Evolutionary conservation across 2,888 invertebrate species (phyloP), one percentile per base, ranked within the genome.

Genomic region (Parthenolecanium corni): DNA sequence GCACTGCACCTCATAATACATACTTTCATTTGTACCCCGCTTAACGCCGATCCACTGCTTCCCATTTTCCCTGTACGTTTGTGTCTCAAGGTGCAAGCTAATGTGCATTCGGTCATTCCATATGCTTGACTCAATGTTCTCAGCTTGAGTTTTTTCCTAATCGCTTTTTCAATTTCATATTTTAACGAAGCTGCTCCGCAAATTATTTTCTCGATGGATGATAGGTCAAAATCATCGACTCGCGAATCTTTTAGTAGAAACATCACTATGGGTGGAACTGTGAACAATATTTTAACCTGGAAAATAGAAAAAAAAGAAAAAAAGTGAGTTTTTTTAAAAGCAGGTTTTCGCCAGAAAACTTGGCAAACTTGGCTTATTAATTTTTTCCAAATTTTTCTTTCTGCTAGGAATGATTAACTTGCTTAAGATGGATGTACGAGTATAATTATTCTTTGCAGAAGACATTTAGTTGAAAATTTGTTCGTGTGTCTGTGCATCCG

Each of bases 211-310:
- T 71, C 69, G 2, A 79, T 65, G 21, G 70, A 71, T 3, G 73
- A 71, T 14, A 80, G 68, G 68, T 78, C 74, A 67, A 71, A 77
- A 25, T 75, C 70, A 14, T 70, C 68, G 24, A 77, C 74, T 25
- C 74, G 64, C 0, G 77, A 76, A 66, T 76, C 72, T 68, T 77
- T 76, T 12, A 84, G 82, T 64, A 90, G 72, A 73, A 87, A 87
- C 2, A 85, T 76, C 25, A 88, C 73, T 12, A 89, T 75, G 0
- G 89, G 88, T 0, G 89, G 89, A 1, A 89, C 89, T 3, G 86
- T 80, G 69, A 83, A 84, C 23, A 86, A 70, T 1, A 78, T 76
- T 0, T 78, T 68, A 12, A 71, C 69, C 71, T 72, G 65, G n/a
- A 54, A 44, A 25, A 44, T 21, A 16, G 18, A 53, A 5, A 23